phyloP scores from a whole-genome alignment of 2,113 vertebrate species.

The Leiothrix lutea region DNA sequence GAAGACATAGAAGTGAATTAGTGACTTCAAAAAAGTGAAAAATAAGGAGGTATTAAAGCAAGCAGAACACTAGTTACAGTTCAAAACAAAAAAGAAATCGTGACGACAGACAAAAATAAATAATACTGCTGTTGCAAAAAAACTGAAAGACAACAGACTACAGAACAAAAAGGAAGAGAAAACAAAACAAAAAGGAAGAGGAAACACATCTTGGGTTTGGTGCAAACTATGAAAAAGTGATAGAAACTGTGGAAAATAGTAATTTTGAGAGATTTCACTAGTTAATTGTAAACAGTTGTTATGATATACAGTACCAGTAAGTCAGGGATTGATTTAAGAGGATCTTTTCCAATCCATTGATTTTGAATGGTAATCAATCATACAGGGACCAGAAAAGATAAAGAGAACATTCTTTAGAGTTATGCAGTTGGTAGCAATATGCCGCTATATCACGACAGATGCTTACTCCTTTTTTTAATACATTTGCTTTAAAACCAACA shows the following conservation, averaged over 20 bases:
- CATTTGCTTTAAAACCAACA: neutral
- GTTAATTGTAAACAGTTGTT: neutral
- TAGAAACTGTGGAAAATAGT: neutral
- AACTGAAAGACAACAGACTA: neutral
- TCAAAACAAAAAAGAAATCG: neutral
- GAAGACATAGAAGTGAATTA: neutral
- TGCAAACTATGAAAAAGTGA: neutral
- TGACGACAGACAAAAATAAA: neutral
- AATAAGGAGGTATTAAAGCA: neutral
- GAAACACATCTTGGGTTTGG: neutral
- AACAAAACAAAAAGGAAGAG: neutral
- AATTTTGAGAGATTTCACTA: neutral
- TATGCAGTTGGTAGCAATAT: neutral
- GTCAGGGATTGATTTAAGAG: neutral
- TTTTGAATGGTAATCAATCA: neutral
- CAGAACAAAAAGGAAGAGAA: neutral
- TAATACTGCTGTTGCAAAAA: neutral
- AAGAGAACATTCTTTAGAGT: neutral
- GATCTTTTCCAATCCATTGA: neutral
- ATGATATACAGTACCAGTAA: neutral
- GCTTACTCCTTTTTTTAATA: neutral
- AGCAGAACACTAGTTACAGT: neutral
- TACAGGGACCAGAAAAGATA: neutral
- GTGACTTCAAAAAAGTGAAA: neutral
- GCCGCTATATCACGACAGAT: neutral